These are phyloP conservation scores for Herpetotheres cachinnans DNA, from an alignment of 2,113 vertebrate genomes.

Conservation along the genomic window DNA sequence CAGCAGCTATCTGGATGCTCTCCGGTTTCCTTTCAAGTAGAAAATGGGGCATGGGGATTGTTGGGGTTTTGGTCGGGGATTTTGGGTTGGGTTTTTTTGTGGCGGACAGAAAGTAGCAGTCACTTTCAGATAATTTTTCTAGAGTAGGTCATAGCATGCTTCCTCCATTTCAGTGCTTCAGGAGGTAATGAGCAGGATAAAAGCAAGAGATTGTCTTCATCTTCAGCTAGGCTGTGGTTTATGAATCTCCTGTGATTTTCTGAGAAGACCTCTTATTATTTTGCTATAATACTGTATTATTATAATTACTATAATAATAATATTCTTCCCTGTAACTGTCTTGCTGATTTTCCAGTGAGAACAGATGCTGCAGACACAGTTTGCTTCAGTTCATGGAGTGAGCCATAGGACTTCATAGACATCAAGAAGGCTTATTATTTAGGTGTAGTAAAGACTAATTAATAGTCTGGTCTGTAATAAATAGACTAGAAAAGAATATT, in stretches of 20 bases:
- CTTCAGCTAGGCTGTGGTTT: not conserved
- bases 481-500: not conserved
- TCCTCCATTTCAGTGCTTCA: not conserved
- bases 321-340: not conserved
- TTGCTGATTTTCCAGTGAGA: not conserved
- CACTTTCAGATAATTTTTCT: not conserved
- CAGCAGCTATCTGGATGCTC: not conserved
- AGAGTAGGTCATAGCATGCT: not conserved
- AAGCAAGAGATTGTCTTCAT: not conserved
- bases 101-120: not conserved
- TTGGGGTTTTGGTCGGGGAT: not conserved
- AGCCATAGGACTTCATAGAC: not conserved
- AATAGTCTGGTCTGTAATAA: not conserved
- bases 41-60: not conserved
- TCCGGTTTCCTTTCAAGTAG: not conserved
- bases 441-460: constrained; percentile 12
- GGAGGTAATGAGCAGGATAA: not conserved
- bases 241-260: not conserved
- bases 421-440: not conserved
- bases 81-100: not conserved
- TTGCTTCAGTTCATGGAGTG: not conserved
- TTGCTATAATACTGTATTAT: not conserved
- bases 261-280: not conserved
- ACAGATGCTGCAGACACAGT: not conserved
- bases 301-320: not conserved